Evolutionary conservation across 1,140 invertebrate genomes (phyloP), one percentile per base, ranked within the genome.

Genomic region (Drosophila gunungcola): DNA sequence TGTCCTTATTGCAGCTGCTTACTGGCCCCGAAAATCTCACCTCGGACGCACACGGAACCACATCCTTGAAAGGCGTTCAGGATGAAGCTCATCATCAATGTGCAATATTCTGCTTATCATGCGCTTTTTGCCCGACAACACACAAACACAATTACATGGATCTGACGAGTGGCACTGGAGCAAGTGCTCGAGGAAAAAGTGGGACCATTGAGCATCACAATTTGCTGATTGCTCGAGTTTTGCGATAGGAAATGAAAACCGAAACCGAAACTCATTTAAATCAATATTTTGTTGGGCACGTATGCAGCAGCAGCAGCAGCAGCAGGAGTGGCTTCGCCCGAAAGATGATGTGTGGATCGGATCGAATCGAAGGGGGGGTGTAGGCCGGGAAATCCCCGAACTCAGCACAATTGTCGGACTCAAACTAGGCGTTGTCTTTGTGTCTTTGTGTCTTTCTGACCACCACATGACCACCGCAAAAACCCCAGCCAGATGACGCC

Each of bases 181-280:
- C 63, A 69, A 78, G 61, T 74, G 82, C 82, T 84, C 67, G 61
- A 81, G 79, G 54, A 86, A 88, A 86, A 86, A 89, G 79, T 83
- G 78, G 84, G 36, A 74, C 73, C 81, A 89, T 88, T 89, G 80
- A 84, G 84, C 84, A 84, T 82, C 84, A 89, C 84, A 89, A 89
- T 90, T 89, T 89, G 84, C 84, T 89, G 84, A 89, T 89, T 89
- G 85, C 75, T 78, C 69, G 77, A 88, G 79, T 84, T 90, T 88
- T 74, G 68, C 80, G 73, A 84, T 80, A 80, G 84, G 84, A 89
- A 89, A 89, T 89, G 80, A 84, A 89, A 89, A 89, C 79, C 83
- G 74, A 63, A 88, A 88, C 83, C 85, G 85, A 89, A 89, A 89
- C 85, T 89, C 84, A 89, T 89, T 89, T 89, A 89, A 89, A 89